Evolutionary conservation across 2,113 vertebrate genomes (phyloP).

Genomic region (Trachemys scripta): DNA sequence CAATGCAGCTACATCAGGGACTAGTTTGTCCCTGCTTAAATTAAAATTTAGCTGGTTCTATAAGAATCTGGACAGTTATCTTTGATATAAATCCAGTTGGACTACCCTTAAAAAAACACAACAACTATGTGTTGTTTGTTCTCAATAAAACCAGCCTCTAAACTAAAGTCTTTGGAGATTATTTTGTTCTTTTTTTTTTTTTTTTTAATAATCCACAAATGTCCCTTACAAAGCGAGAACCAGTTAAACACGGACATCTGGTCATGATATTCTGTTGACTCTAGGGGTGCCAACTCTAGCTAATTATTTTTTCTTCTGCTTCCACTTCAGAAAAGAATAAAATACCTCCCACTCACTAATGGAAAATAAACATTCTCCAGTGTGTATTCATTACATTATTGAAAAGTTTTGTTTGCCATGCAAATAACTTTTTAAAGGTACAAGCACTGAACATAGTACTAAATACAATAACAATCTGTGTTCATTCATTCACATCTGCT

Average conservation of each 20-base stretch:
- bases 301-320: conserved; percentile 68
- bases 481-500: not conserved
- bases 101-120: not conserved
- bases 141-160: conserved; percentile 28
- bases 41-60: conserved; percentile 2
- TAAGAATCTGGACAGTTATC: conserved; percentile 35
- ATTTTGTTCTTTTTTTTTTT: conserved; percentile 23
- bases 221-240: conserved; percentile 41
- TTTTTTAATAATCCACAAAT: conserved; percentile 32
- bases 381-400: not conserved
- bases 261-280: conserved; percentile 47
- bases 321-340: conserved; percentile 57
- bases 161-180: conserved; percentile 8
- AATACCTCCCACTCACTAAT: conserved; percentile 55
- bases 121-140: not conserved
- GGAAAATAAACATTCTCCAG: conserved; percentile 44
- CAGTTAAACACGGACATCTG: conserved; percentile 72
- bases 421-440: conserved; percentile 13
- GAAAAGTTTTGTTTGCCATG: conserved; percentile 17
- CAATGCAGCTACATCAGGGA: conserved; percentile 21
- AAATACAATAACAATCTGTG: fast-evolving
- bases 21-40: conserved; percentile 33
- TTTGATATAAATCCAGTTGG: conserved; percentile 46
- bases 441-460: fast-evolving
- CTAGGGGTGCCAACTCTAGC: not conserved